A percentile compares a stretch with the other conserved stretches of the same genome.
Evolutionary conservation across 1,140 invertebrate species (phyloP).

Genomic region (Glossosoma conforme): DNA sequence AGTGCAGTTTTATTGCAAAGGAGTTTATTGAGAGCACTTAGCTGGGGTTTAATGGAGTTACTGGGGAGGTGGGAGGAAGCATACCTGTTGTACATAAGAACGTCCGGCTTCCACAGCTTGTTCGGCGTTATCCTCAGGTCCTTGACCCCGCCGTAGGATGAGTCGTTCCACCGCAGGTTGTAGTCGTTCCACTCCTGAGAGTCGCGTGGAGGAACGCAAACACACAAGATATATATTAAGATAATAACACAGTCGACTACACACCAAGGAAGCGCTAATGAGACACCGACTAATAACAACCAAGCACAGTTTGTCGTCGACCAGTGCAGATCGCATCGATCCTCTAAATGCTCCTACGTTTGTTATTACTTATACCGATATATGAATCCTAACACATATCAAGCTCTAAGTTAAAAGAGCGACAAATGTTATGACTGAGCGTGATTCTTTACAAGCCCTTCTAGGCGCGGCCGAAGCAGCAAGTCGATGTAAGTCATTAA

Average conservation of each 20-base stretch:
- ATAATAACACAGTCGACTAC: constrained; percentile 23
- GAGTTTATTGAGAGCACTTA: no score
- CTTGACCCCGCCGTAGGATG: constrained; percentile 89
- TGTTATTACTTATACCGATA: no score
- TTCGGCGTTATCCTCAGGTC: constrained; percentile 91
- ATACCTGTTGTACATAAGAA: constrained; percentile 99
- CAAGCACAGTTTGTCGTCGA: constrained; percentile 26
- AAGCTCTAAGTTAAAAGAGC: constrained; percentile 11
- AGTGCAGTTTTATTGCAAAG: no score
- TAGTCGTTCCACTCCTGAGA: constrained; percentile 94
- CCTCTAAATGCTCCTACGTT: no score
- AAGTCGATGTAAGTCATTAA: constrained; percentile 30
- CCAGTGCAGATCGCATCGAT: not conserved
- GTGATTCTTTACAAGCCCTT: constrained; percentile 1
- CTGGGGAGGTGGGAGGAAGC: no score
- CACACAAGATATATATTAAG: not conserved
- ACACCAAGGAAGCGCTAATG: constrained; percentile 32
- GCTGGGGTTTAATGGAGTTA: no score
- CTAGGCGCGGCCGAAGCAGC: constrained; percentile 5
- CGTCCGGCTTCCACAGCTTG: constrained; percentile 96
- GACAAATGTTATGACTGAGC: constrained; percentile 5
- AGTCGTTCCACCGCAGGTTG: constrained; percentile 92
- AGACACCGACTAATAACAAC: constrained; percentile 30
- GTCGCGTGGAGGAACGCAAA: not conserved
- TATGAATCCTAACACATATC: constrained; percentile 9